Conservation (phyloP, 2,113 vertebrate genomes). For the Apus apus region DNA sequence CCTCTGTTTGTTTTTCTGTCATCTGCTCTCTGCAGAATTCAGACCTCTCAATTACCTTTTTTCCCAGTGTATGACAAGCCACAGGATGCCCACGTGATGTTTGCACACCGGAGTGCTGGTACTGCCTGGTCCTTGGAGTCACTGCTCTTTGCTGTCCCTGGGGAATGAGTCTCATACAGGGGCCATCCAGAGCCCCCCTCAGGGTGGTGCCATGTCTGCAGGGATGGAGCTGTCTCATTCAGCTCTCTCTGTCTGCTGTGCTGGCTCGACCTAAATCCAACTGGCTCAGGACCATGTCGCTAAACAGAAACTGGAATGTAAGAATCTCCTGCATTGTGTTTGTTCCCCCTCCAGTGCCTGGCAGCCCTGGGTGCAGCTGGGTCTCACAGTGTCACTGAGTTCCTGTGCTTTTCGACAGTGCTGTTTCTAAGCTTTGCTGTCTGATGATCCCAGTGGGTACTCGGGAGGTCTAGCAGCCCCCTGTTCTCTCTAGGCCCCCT, state of each 20-base stretch:
- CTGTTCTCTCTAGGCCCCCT: background rate
- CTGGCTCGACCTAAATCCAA: background rate
- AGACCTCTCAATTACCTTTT: constrained; percentile 30
- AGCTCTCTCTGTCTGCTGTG: background rate
- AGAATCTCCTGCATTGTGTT: background rate
- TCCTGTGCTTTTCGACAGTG: background rate
- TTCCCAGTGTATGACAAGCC: background rate
- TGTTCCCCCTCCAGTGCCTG: background rate
- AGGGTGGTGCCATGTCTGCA: background rate
- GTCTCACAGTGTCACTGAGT: background rate
- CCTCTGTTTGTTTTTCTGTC: background rate
- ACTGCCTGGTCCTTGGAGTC: background rate
- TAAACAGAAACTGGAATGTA: background rate
- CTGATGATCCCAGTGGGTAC: background rate
- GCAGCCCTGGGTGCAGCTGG: background rate
- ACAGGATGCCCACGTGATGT: background rate
- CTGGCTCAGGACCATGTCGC: background rate
- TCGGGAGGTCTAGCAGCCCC: background rate
- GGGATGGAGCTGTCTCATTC: background rate
- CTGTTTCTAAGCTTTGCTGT: background rate
- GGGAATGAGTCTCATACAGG: background rate
- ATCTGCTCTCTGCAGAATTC: background rate
- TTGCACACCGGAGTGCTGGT: background rate
- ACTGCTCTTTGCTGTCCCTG: accelerated
- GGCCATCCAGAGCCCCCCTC: background rate